Conservation (phyloP, 2,113 vertebrate genomes). For the Myotis davidii region DNA sequence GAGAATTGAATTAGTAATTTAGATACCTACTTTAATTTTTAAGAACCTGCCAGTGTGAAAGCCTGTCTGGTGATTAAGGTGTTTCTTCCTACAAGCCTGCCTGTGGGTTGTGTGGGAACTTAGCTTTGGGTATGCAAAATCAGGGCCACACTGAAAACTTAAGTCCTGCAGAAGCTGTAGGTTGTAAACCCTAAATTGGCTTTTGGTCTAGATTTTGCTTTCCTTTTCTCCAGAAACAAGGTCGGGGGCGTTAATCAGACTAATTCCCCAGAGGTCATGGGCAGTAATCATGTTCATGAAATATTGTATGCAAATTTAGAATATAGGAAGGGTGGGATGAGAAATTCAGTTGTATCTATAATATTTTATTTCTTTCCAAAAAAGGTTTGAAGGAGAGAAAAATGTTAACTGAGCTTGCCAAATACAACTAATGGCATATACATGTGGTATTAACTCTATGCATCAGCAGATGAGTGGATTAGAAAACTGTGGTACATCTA, state of each 20-base stretch:
- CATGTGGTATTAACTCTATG: background rate
- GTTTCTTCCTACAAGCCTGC: background rate
- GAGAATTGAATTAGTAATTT: background rate
- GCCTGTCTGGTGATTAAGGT: background rate
- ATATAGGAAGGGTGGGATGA: background rate
- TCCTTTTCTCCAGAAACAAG: conserved; percentile 16
- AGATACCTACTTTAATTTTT: background rate
- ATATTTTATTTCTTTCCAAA: background rate
- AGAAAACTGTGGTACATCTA: no score
- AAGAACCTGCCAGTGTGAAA: background rate
- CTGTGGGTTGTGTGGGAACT: background rate
- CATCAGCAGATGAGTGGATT: no score
- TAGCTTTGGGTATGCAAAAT: background rate
- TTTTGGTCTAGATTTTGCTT: conserved; percentile 3
- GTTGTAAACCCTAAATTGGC: background rate
- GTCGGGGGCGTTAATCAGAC: background rate
- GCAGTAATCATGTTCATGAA: background rate
- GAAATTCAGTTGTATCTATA: background rate
- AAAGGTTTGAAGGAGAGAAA: background rate
- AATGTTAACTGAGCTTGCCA: conserved; percentile 22
- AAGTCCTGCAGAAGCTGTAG: background rate
- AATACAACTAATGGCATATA: background rate
- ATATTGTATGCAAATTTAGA: background rate
- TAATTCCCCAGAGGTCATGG: background rate
- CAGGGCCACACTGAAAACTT: background rate